phyloP scores from a whole-genome alignment of 2,113 vertebrate genomes.

The Rhabdomys dilectus region DNA sequence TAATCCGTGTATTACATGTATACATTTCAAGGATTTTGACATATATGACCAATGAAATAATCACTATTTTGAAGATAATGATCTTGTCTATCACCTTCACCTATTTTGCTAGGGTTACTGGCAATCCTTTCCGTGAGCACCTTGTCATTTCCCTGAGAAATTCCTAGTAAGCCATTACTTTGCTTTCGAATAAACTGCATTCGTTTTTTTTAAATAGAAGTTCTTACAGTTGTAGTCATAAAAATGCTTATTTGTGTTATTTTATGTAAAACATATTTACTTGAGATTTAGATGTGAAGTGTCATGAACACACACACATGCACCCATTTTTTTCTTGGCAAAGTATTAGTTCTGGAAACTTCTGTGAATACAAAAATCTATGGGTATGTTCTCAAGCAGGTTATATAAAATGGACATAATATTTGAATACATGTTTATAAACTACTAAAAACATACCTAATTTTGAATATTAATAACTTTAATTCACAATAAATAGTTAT shows the following conservation, averaged over 20 bases:
- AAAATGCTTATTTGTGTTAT: not conserved
- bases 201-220: not conserved
- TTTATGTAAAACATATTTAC: not conserved
- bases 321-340: not conserved
- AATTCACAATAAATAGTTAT: not conserved
- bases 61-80: not conserved
- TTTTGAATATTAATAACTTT: not conserved
- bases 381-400: not conserved
- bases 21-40: constrained; percentile 5
- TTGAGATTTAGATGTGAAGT: not conserved
- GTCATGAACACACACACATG: not conserved
- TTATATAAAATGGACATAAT: not conserved
- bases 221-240: not conserved
- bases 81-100: not conserved
- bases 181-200: not conserved
- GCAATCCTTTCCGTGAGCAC: not conserved
- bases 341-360: not conserved
- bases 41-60: not conserved
- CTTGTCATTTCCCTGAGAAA: not conserved
- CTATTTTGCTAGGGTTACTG: not conserved
- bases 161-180: not conserved
- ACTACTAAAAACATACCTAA: not conserved
- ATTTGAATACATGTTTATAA: not conserved
- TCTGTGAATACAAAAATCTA: not conserved
- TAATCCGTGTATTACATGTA: not conserved